phyloP scores from a whole-genome alignment of 2,113 vertebrate genomes.

The Himantopus leucocephalus region DNA sequence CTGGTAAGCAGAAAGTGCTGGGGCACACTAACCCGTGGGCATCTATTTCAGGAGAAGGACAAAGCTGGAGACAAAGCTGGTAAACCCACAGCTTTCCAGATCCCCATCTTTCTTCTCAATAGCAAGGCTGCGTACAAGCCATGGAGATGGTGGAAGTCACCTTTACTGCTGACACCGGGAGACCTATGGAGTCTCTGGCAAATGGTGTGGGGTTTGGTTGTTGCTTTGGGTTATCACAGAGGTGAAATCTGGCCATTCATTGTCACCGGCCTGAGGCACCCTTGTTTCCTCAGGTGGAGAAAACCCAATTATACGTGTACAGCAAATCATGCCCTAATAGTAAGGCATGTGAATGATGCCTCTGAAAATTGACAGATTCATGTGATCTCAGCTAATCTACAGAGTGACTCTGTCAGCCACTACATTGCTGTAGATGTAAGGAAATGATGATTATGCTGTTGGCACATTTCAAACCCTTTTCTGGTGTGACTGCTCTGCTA shows the following conservation, averaged over 20 bases:
- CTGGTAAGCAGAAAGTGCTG: background rate
- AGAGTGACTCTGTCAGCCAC: background rate
- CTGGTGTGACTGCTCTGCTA: background rate
- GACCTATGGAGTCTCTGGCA: background rate
- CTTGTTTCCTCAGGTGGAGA: fast-evolving
- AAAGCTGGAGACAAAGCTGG: background rate
- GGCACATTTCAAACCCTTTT: background rate
- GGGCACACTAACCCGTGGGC: fast-evolving
- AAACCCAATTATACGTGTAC: background rate
- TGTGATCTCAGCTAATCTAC: background rate
- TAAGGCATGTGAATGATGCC: background rate
- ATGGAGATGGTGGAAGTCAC: background rate
- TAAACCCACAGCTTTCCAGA: background rate
- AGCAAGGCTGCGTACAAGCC: background rate
- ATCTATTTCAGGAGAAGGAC: background rate
- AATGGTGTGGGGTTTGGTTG: background rate
- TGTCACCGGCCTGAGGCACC: background rate
- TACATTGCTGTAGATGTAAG: background rate
- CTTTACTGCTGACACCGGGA: background rate
- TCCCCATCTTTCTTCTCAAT: background rate
- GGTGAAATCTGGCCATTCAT: background rate
- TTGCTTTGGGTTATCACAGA: background rate
- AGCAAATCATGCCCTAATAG: background rate
- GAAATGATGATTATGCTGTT: background rate
- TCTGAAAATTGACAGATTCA: background rate